Percentiles rank a stretch among this genome's conserved stretches.
Conservation (phyloP, 2,888 invertebrate species). For the Caenorhabditis plicata region DNA sequence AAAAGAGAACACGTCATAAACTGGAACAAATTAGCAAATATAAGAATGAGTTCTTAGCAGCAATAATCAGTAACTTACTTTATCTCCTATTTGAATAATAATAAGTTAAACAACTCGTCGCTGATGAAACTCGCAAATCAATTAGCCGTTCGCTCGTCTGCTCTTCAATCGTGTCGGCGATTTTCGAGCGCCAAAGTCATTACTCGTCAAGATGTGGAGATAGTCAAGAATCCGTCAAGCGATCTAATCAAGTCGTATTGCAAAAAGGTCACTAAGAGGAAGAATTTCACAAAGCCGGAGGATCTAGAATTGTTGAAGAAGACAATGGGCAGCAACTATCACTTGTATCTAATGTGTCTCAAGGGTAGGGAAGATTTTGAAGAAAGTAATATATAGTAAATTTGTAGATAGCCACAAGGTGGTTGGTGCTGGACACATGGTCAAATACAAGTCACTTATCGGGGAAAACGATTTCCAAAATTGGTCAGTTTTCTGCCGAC, state of each 20-base stretch:
- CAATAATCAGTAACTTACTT: too few relatives aligned
- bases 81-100: too few relatives aligned
- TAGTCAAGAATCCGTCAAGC: slow-evolving; percentile 12
- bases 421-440: slow-evolving; percentile 12
- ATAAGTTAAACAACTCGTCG: too few relatives aligned
- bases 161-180: too few relatives aligned
- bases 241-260: neutral
- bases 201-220: slow-evolving; percentile 10
- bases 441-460: slow-evolving; percentile 19
- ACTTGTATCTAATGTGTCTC: slow-evolving; percentile 19
- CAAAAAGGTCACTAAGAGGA: neutral
- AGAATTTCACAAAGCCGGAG: too few relatives aligned
- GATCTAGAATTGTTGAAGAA: slow-evolving; percentile 13
- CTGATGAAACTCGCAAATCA: too few relatives aligned
- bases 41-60: too few relatives aligned
- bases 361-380: slow-evolving; percentile 7
- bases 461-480: slow-evolving; percentile 8
- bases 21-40: too few relatives aligned
- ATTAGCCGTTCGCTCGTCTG: too few relatives aligned
- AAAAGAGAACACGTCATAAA: too few relatives aligned
- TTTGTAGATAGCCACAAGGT: slow-evolving; percentile 7
- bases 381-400: neutral
- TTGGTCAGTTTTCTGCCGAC: slow-evolving; percentile 11
- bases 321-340: slow-evolving; percentile 23
- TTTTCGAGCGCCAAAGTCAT: slow-evolving; percentile 6